Percentiles rank a stretch among this genome's conserved stretches.
phyloP scores from a whole-genome alignment of 2,888 invertebrate genomes.

The Cancer borealis region DNA sequence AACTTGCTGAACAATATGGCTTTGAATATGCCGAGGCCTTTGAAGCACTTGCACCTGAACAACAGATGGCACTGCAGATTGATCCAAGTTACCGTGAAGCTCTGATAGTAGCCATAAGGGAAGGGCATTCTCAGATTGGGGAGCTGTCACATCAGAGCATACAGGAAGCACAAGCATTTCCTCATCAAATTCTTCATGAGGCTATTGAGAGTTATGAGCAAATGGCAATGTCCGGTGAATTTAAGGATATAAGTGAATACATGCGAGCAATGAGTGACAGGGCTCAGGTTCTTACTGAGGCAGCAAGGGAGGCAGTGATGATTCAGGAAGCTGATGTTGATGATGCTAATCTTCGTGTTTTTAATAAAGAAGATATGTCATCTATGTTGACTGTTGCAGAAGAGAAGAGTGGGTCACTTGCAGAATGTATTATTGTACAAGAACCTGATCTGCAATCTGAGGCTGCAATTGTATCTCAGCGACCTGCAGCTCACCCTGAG shows the following conservation, averaged over 20 bases:
- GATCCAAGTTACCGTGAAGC: conserved; percentile 66
- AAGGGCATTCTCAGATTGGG: conserved; percentile 58
- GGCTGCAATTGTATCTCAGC: conserved; percentile 69
- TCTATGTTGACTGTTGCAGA: conserved; percentile 67
- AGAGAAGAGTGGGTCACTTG: conserved; percentile 66
- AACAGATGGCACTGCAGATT: conserved; percentile 63
- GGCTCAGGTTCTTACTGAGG: conserved; percentile 68
- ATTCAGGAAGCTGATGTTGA: conserved; percentile 73
- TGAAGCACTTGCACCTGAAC: conserved; percentile 60
- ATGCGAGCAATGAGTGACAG: conserved; percentile 64
- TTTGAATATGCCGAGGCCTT: conserved; percentile 56
- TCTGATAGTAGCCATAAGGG: conserved; percentile 58
- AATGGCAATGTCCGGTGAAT: conserved; percentile 66
- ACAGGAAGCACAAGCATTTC: conserved; percentile 59
- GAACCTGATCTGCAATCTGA: conserved; percentile 69
- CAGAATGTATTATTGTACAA: conserved; percentile 71
- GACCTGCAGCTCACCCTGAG: conserved; percentile 63
- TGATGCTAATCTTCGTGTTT: conserved; percentile 65
- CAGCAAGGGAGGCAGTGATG: conserved; percentile 69
- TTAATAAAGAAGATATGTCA: conserved; percentile 62
- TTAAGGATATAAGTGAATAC: conserved; percentile 67
- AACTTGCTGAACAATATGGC: conserved; percentile 58
- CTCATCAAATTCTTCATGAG: conserved; percentile 66
- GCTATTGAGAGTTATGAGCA: conserved; percentile 69
- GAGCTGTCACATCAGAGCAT: conserved; percentile 52